Evolutionary conservation across 2,797 vertebrate genomes (phyloP).

Genomic region (Erpetoichthys calabaricus): DNA sequence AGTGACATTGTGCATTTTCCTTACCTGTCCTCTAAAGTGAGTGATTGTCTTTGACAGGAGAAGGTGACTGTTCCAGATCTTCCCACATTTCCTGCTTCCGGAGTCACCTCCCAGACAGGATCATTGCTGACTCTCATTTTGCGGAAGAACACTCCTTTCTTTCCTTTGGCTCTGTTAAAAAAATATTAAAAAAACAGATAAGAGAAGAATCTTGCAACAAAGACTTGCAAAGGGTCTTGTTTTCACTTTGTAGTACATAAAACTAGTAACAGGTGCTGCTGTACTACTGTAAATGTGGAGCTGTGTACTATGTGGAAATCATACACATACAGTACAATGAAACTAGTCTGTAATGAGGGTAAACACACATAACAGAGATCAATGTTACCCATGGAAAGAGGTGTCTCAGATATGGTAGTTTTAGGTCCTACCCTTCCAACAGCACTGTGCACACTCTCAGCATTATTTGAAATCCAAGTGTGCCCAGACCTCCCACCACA

Average conservation of each 20-base stretch:
- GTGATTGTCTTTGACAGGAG: conserved; percentile 59
- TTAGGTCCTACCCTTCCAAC: too few species aligned
- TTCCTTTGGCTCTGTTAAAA: conserved; percentile 65
- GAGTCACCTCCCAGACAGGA: conserved; percentile 64
- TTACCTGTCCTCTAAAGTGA: conserved; percentile 53
- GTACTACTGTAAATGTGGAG: background rate
- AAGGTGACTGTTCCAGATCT: conserved; percentile 55
- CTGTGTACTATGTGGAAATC: background rate
- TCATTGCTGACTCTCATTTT: conserved; percentile 68
- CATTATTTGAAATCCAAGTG: too few species aligned
- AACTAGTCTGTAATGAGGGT: too few species aligned
- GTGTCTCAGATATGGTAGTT: too few species aligned
- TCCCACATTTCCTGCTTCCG: conserved; percentile 39
- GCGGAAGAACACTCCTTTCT: conserved; percentile 67
- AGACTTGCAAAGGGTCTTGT: background rate
- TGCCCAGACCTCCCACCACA: too few species aligned
- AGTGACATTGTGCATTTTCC: conserved; percentile 10
- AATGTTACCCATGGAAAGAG: too few species aligned
- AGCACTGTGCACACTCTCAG: too few species aligned
- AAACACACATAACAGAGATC: too few species aligned
- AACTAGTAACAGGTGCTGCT: too few species aligned
- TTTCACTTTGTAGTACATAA: too few species aligned
- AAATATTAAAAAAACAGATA: background rate
- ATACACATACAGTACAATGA: too few species aligned
- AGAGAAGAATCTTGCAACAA: background rate